phyloP scores from a whole-genome alignment of 2,113 vertebrate genomes.

The Chloroceryle aenea region DNA sequence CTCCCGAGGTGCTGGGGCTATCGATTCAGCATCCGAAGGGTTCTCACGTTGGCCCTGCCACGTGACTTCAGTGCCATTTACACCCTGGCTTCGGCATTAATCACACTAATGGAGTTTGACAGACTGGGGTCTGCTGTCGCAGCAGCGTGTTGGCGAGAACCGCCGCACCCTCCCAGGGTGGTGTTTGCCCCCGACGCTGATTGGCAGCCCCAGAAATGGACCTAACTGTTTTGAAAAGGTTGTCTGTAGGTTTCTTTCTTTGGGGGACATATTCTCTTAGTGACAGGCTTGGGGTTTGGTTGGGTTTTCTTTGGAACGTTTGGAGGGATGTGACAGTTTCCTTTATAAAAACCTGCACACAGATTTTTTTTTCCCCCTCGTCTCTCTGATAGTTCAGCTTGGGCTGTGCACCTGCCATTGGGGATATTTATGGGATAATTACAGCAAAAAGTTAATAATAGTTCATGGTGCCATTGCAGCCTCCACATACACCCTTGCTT shows the following conservation, averaged over 20 bases:
- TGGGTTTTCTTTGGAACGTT: background rate
- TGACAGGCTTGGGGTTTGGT: background rate
- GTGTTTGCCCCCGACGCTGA: background rate
- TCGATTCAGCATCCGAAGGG: background rate
- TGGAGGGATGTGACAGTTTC: background rate
- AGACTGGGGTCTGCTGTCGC: background rate
- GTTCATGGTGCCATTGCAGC: background rate
- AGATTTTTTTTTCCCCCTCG: background rate
- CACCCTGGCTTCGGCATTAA: background rate
- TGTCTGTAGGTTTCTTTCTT: background rate
- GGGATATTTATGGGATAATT: constrained; percentile 7
- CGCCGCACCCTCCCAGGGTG: rapidly evolving
- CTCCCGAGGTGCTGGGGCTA: background rate
- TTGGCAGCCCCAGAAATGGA: constrained; percentile 33
- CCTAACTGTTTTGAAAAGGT: constrained; percentile 28
- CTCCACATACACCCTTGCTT: background rate
- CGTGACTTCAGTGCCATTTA: background rate
- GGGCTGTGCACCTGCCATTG: background rate
- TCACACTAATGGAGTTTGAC: background rate
- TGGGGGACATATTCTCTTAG: background rate
- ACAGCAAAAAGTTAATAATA: background rate
- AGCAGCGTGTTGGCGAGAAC: background rate
- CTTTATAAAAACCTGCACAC: background rate
- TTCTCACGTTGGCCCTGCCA: background rate
- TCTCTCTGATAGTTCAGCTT: background rate